These are phyloP conservation scores for Cavia porcellus DNA, from an alignment of 2,113 vertebrate genomes.

Conservation along the genomic window DNA sequence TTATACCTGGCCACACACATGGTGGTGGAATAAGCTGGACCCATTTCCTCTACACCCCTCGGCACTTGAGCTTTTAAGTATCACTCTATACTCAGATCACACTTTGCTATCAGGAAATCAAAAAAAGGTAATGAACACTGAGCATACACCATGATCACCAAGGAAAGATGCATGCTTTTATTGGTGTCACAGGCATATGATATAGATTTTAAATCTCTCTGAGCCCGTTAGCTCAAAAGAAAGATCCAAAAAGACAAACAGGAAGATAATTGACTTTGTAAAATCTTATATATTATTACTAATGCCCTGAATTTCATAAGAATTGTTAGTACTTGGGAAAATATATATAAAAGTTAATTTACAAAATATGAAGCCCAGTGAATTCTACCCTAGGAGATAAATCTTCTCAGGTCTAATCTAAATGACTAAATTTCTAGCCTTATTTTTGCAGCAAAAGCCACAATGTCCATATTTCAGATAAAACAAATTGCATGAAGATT, in stretches of 20 bases:
- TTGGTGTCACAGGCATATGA: neutral
- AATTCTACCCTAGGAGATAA: neutral
- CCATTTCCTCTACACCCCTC: neutral
- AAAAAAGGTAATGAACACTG: neutral
- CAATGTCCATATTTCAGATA: neutral
- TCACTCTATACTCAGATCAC: neutral
- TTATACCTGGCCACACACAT: neutral
- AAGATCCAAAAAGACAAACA: neutral
- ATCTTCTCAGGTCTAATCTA: neutral
- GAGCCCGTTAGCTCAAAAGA: neutral
- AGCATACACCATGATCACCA: neutral
- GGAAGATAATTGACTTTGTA: neutral
- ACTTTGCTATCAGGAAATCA: neutral
- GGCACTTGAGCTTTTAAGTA: neutral
- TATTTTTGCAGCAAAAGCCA: neutral
- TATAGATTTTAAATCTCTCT: neutral
- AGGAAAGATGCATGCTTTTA: neutral
- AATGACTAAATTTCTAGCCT: neutral
- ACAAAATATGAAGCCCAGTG: neutral
- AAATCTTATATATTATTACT: neutral
- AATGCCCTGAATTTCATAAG: neutral
- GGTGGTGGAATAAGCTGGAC: accelerated
- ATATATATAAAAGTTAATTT: neutral
- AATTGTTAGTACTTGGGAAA: neutral
- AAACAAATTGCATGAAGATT: constrained; percentile 15